A percentile compares a stretch with the other conserved stretches of the same genome.
phyloP scores from a whole-genome alignment of 1,140 invertebrate genomes.

The Psilanteris sp. region DNA sequence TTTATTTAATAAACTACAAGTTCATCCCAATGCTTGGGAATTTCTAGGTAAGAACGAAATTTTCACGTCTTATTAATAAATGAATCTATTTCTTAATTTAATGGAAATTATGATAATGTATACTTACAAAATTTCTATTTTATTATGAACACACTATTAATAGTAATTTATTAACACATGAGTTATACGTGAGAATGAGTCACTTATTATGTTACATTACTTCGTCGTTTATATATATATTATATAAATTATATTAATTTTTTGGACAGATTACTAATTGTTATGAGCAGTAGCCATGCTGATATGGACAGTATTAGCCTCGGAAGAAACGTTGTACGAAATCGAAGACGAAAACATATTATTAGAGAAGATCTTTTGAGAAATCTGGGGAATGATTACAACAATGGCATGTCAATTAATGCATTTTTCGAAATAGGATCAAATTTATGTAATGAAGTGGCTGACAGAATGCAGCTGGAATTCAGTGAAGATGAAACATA shows the following conservation, averaged over 20 bases:
- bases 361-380: not conserved
- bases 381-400: not conserved
- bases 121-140: too few relatives aligned
- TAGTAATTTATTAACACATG: not conserved
- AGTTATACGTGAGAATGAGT: too few relatives aligned
- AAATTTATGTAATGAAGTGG: too few relatives aligned
- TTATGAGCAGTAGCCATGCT: conserved; percentile 1
- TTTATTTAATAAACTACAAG: conserved; percentile 6
- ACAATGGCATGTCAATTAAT: not conserved
- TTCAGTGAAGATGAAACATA: too few relatives aligned
- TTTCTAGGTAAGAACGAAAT: too few relatives aligned
- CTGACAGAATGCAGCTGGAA: too few relatives aligned
- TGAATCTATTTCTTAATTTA: too few relatives aligned
- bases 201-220: too few relatives aligned
- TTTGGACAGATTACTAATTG: not conserved
- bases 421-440: not conserved
- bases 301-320: not conserved
- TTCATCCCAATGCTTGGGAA: conserved; percentile 12
- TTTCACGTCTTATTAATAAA: too few relatives aligned
- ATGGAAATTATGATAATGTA: too few relatives aligned
- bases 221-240: too few relatives aligned
- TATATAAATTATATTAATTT: conserved; percentile 3
- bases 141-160: not conserved
- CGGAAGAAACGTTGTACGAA: not conserved
- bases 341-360: not conserved